Conservation (phyloP, 1,140 invertebrate species). For the Drosophila novamexicana region DNA sequence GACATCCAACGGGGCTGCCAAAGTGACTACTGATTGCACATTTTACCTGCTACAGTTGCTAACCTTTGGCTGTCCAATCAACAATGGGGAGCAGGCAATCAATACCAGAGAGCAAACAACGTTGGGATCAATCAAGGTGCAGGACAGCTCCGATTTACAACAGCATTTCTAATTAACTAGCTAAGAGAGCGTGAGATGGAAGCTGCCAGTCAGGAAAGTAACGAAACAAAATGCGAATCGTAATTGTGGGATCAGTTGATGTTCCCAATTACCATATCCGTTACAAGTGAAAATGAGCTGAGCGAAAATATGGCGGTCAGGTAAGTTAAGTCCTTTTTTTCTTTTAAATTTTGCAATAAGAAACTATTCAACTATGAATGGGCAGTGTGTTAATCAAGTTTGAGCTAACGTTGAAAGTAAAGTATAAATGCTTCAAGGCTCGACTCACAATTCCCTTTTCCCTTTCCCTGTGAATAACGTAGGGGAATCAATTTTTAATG, state of each 20-base stretch:
- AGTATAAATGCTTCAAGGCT: no score
- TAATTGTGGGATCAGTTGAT: background rate
- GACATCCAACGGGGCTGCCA: conserved; percentile 28
- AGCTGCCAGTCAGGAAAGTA: conserved; percentile 2
- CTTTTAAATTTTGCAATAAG: no score
- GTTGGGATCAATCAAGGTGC: conserved; percentile 24
- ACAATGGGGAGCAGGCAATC: conserved; percentile 21
- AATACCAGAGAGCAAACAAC: conserved; percentile 7
- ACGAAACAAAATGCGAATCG: background rate
- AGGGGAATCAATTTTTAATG: no score
- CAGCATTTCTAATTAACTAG: conserved; percentile 40
- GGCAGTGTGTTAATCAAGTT: no score
- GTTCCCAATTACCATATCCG: background rate
- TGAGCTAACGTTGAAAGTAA: no score
- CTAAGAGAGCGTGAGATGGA: conserved; percentile 1
- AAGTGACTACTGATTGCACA: conserved; percentile 30
- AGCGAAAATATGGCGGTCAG: background rate
- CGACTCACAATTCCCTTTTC: no score
- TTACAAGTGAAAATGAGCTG: background rate
- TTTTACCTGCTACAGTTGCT: background rate
- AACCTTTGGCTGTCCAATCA: conserved; percentile 20
- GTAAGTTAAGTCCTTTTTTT: no score
- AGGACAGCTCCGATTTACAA: conserved; percentile 23
- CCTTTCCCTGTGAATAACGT: no score
- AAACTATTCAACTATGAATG: no score